Evolutionary conservation across 35 echinoderm and acorn worm genomes (phyloP), one percentile per base, ranked within the genome.

Genomic region (Nesometra sesokonis): DNA sequence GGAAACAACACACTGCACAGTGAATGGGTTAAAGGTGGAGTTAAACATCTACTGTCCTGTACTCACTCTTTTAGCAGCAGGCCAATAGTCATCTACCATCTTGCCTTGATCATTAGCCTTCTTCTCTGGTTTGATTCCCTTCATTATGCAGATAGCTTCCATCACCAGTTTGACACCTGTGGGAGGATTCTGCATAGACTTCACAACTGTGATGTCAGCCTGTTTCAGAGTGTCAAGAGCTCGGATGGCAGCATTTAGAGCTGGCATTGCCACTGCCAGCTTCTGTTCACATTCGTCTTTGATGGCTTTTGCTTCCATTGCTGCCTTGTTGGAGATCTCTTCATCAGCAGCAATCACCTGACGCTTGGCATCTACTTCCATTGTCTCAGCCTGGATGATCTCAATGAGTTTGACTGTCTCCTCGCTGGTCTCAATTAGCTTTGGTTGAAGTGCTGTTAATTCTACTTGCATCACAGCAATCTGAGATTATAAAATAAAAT

Each of bases 381-480:
- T 77, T 0, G 95, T 98, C 57, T 98, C 95, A 35, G 89, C 77
- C 80, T 89, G 85, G 80, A 98, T 93, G 34, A 98, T 94, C 84
- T 88, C 87, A 37, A 98, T 98, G 76, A 98, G 46, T 82, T 94
- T 90, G 29, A 87, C 92, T 8, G 92, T 98, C 87, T 98, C 95
- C 21, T 91, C 88, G 78, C 87, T 93, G 34, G 86, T 98, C 76
- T 93, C 86, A 80, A 98, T 98, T 76, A 98, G 85, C 87, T 92
- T 40, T 29, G 95, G 95, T 78, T 98, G 95, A 5, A 98, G 77
- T 31, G 95, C 95, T 80, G 95, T 98, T 85, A 98, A 46, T 36
- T 98, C 95, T 33, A 90, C 95, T 57, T 98, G 95, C 95, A 98
- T 98, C 33, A 98, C 92, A 38, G 95, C 91, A 46, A 98, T 98